phyloP scores from a whole-genome alignment of 92 coral and sea anemone genomes.

The Phenganax marumi region DNA sequence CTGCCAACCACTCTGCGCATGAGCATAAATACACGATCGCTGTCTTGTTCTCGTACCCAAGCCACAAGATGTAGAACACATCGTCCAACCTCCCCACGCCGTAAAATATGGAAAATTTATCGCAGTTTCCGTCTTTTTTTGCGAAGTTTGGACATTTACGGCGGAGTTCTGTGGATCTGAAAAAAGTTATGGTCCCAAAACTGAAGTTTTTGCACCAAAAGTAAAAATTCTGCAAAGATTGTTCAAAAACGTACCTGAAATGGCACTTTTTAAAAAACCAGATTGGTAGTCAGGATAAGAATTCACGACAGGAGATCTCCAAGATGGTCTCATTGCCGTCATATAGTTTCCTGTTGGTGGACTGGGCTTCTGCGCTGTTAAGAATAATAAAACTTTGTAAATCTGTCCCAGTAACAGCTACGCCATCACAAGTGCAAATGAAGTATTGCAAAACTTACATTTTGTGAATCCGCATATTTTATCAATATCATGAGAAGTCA shows the following conservation, averaged over 20 bases:
- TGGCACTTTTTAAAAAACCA: conserved; percentile 34
- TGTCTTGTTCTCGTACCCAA: conserved; percentile 15
- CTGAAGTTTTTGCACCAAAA: not conserved
- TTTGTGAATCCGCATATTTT: conserved; percentile 65
- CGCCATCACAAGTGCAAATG: not conserved
- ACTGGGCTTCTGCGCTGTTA: conserved; percentile 15
- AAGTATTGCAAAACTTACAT: not conserved
- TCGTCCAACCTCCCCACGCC: conserved; percentile 32
- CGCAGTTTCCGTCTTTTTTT: conserved; percentile 18
- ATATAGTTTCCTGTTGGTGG: conserved; percentile 2
- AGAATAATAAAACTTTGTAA: not conserved
- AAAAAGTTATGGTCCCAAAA: not conserved
- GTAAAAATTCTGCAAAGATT: not conserved
- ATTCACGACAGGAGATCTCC: conserved; percentile 11
- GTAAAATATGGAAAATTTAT: conserved; percentile 22
- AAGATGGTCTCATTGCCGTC: conserved; percentile 5
- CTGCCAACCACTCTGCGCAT: conserved; percentile 46
- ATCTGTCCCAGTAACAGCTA: not conserved
- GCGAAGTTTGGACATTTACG: not conserved
- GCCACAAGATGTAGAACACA: conserved; percentile 28
- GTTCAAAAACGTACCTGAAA: conserved; percentile 24
- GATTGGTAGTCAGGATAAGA: conserved; percentile 10
- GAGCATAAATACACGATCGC: conserved; percentile 41
- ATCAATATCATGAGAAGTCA: conserved; percentile 67
- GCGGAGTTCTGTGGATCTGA: not conserved